Evolutionary conservation across 2,113 vertebrate genomes (phyloP), one percentile per base, ranked within the genome.

Genomic region (Pelusios castaneus): DNA sequence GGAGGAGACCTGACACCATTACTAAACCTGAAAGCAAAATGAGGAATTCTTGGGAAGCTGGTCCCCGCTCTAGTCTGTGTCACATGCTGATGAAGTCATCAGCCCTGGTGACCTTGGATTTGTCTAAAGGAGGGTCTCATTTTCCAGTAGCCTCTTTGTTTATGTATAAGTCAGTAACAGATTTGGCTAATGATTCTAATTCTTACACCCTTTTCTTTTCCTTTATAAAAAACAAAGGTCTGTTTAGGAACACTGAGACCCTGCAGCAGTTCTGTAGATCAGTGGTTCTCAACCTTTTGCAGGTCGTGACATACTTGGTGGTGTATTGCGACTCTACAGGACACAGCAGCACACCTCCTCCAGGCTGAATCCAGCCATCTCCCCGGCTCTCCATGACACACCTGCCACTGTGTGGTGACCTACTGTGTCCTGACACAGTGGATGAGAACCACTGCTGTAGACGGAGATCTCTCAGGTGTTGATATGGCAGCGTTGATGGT

Each of bases 41-140:
- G 47, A 93, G 90, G 78, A 82, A 84, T 78, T 45, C 13, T 5
- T 54, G 34, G 47, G 43, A 34, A 38, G 12, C 49, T 2, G 29
- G 89, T 78, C 77, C 87, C 52, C 75, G 22, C 8, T 1, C 2
- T 80, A 14, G 7, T 27, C 2, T 0, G 2, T 90, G 80, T 95
- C 87, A 78, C 81, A 92, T 31, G 2, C 43, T 3, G 2, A 27
- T 1, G 10, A 80, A 85, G 84, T 54, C 70, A 76, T 97, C 93
- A 91, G 85, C 54, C 38, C 94, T 95, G 89, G n/a, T n/a, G n/a
- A 84, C 75, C 87, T 94, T 89, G 73, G 88, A 22, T 88, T 94
- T 95, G 87, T 78, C 89, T 55, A 79, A 80, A 84, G 52, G 52
- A 54, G 38, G 3, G 77, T 89, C 10, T 45, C 12, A 4, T 10